Conservation (phyloP, 2,888 invertebrate genomes). For the Opisthograptis luteolata region DNA sequence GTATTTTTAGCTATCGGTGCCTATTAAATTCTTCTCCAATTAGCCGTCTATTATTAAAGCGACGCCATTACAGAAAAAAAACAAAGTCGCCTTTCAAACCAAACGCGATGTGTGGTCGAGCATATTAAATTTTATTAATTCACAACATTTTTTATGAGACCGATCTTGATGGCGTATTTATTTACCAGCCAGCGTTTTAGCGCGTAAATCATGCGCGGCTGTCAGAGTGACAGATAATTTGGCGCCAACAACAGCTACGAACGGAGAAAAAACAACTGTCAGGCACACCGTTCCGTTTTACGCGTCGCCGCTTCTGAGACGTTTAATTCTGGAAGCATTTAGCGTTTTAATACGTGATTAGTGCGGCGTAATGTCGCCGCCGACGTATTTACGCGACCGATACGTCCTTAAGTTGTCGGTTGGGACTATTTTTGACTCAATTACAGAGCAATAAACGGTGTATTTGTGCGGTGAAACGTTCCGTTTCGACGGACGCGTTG, state of each 20-base stretch:
- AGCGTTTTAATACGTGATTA: conserved; percentile 59
- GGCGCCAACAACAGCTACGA: conserved; percentile 62
- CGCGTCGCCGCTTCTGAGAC: conserved; percentile 36
- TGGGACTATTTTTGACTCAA: conserved; percentile 44
- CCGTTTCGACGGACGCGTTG: conserved; percentile 39
- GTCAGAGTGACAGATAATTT: conserved; percentile 68
- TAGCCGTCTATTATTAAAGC: conserved; percentile 37
- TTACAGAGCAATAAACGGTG: conserved; percentile 39
- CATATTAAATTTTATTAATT: conserved; percentile 66
- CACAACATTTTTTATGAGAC: conserved; percentile 58
- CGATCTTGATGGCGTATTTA: conserved; percentile 57
- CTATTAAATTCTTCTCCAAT: conserved; percentile 44
- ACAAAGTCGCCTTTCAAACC: conserved; percentile 41
- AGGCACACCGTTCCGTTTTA: conserved; percentile 47
- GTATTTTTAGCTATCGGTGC: conserved; percentile 31
- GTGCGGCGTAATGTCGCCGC: conserved; percentile 53
- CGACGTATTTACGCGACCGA: conserved; percentile 59
- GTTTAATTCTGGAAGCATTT: conserved; percentile 51
- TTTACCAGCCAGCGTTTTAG: conserved; percentile 48
- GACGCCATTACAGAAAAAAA: conserved; percentile 35
- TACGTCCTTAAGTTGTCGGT: conserved; percentile 43
- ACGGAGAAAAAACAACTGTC: conserved; percentile 39
- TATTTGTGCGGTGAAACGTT: conserved; percentile 35
- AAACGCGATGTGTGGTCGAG: conserved; percentile 62
- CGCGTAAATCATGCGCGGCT: conserved; percentile 65